A percentile compares a stretch with the other conserved stretches of the same genome.
These are phyloP conservation scores for Nothobranchius furzeri DNA, from an alignment of 2,113 vertebrate species.

Conservation along the genomic window DNA sequence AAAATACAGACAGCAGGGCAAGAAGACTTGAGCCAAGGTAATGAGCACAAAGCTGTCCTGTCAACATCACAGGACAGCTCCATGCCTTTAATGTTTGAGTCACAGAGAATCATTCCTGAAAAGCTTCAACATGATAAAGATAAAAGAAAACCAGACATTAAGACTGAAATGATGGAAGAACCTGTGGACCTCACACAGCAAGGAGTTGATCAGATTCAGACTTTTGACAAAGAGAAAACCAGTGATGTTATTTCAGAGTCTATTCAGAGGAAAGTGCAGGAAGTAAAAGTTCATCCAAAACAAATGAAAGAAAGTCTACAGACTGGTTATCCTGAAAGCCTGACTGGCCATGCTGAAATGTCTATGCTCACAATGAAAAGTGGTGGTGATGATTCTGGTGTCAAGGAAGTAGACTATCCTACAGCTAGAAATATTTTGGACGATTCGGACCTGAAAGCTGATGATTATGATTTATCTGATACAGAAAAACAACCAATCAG, in stretches of 20 bases:
- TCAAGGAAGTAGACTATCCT: not conserved
- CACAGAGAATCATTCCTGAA: not conserved
- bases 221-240: not conserved
- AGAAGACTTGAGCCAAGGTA: conserved; percentile 1
- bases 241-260: not conserved
- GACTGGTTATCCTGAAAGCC: not conserved
- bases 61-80: not conserved
- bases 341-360: not conserved
- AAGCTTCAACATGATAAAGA: not conserved
- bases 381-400: not conserved
- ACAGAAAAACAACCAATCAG: not conserved
- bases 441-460: not conserved
- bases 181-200: not conserved
- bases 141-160: not conserved
- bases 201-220: not conserved
- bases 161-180: not conserved
- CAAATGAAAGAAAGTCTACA: not conserved
- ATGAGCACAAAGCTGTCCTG: not conserved
- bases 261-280: not conserved
- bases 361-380: not conserved
- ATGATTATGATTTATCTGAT: conserved; percentile 5
- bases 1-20: not conserved
- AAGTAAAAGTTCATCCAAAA: not conserved
- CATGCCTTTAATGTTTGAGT: not conserved
- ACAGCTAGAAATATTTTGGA: not conserved